phyloP scores from a whole-genome alignment of 2,113 vertebrate species.

The Mustela lutreola region DNA sequence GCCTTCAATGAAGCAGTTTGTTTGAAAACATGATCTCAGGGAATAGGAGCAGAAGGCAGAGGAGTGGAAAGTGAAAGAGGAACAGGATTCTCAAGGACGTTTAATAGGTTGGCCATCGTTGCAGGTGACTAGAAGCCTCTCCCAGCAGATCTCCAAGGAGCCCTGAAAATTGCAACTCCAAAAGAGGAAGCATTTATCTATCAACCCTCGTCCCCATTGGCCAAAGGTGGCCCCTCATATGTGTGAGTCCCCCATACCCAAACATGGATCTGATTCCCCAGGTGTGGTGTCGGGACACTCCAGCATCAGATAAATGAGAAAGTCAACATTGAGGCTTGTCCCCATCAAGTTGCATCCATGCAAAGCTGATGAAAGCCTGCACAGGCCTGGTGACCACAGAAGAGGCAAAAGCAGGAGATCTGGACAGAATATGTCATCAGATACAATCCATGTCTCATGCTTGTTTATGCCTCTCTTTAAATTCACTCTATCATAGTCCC shows the following conservation, averaged over 20 bases:
- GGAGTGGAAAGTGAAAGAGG: background rate
- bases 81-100: background rate
- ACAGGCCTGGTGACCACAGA: background rate
- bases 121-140: background rate
- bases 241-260: background rate
- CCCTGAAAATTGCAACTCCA: background rate
- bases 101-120: background rate
- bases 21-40: background rate
- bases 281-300: background rate
- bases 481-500: background rate
- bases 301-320: background rate
- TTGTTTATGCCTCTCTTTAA: background rate
- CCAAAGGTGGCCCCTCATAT: background rate
- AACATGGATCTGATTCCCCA: background rate
- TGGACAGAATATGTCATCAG: background rate
- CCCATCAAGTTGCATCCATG: background rate
- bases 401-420: background rate
- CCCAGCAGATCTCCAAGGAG: background rate
- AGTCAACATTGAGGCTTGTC: background rate
- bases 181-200: background rate
- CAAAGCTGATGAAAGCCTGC: background rate
- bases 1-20: background rate
- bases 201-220: background rate
- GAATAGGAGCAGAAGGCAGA: background rate
- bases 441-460: background rate